Evolutionary conservation across 2,888 invertebrate genomes (phyloP), one percentile per base, ranked within the genome.

Genomic region (Tipula vernalis): DNA sequence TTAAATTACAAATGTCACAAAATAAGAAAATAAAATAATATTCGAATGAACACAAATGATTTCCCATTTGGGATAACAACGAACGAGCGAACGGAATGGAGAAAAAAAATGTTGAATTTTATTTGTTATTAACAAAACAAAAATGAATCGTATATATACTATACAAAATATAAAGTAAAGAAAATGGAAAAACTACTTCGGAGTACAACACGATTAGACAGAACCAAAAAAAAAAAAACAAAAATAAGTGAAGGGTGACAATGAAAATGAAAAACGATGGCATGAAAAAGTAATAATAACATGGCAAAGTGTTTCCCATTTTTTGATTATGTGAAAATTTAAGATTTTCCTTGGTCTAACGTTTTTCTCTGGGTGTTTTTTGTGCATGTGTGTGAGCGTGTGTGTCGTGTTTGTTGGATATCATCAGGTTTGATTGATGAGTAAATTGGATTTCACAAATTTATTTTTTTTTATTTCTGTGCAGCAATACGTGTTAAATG

Each of bases 31-130:
- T 71, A 28, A 28, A 71, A 71, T 71, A 71, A 71, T 28, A 71
- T 71, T 71, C 71, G 71, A 71, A 71, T 71, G 71, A 71, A 71
- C 71, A 71, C 71, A 71, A 71, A 71, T 71, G 71, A 71, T 71
- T 71, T 71, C 71, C 71, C 71, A 71, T 71, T 71, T 71, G 71
- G 71, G 71, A 71, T 71, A 71, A 71, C 71, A 71, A 71, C 71
- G 28, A 71, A 15, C 5, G 39, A 71, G 28, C 71, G 71, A 71
- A 71, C 28, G 71, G 71, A 71, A 10, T 12, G 47, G 28, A 57
- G 8, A 15, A 51, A 51, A 15, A 57, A 57, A 57, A 57, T 39
- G 39, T 51, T 51, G 15, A 51, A 8, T 71, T 71, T 71, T 28
- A 71, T 71, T 71, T 71, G 71, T 71, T 71, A 71, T 71, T 71